These are phyloP conservation scores for Pao palembangensis DNA, from an alignment of 2,113 vertebrate species.

Conservation along the genomic window DNA sequence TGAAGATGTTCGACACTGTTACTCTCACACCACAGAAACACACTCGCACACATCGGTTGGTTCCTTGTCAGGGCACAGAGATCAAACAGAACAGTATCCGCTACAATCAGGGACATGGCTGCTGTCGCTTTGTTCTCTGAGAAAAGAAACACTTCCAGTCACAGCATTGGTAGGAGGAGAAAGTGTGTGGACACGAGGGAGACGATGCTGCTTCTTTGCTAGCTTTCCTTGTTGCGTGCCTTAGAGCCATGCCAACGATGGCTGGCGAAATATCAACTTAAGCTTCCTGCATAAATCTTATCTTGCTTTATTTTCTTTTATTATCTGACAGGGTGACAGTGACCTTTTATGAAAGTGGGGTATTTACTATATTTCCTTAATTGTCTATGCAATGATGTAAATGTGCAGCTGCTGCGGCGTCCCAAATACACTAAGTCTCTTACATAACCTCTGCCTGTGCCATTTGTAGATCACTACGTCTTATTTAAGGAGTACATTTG, in stretches of 20 bases:
- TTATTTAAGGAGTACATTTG: slow-evolving; percentile 3
- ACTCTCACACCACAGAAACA: slow-evolving; percentile 36
- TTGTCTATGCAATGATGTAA: slow-evolving; percentile 61
- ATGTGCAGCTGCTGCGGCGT: slow-evolving; percentile 36
- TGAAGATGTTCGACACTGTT: slow-evolving; percentile 49
- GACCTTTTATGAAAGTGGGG: slow-evolving; percentile 27
- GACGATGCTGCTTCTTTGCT: slow-evolving; percentile 45
- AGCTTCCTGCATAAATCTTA: slow-evolving; percentile 38
- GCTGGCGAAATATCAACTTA: slow-evolving; percentile 47
- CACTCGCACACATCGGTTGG: slow-evolving; percentile 28
- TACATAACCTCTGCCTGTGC: slow-evolving; percentile 24
- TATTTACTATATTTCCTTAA: slow-evolving; percentile 40
- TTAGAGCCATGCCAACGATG: slow-evolving; percentile 52
- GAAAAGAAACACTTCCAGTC: slow-evolving; percentile 27
- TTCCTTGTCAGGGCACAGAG: slow-evolving; percentile 41
- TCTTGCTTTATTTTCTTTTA: slow-evolving; percentile 39
- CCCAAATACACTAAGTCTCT: slow-evolving; percentile 45
- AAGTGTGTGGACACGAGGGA: slow-evolving; percentile 19
- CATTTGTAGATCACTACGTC: slow-evolving; percentile 18
- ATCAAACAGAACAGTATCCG: slow-evolving; percentile 40
- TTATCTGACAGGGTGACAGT: slow-evolving; percentile 26
- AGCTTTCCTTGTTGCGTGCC: slow-evolving; percentile 67
- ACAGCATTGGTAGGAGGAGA: slow-evolving; percentile 23
- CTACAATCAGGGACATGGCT: slow-evolving; percentile 32
- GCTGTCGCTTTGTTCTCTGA: slow-evolving; percentile 19